Evolutionary conservation across 2,113 vertebrate genomes (phyloP), one percentile per base, ranked within the genome.

Genomic region (Dicaeum eximium): DNA sequence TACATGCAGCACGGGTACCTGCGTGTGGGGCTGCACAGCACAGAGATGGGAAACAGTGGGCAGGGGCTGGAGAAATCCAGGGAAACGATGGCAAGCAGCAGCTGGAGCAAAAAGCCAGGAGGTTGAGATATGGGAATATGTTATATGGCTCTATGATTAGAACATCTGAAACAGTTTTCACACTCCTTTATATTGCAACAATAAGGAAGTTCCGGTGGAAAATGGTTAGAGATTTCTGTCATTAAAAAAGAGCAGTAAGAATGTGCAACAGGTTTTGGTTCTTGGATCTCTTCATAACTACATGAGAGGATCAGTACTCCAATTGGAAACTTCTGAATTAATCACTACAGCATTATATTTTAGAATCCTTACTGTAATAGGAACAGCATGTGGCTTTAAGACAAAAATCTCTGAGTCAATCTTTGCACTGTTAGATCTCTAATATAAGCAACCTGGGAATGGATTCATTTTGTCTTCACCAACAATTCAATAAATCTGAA

Each of bases 1-100:
- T 42, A 12, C 0, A 1, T 14, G 6, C 27, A 17, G 27, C 33
- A 30, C 0, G 0, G 15, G 31, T 28, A 20, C 1, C 1, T 16
- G 15, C 2, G 0, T 37, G 4, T 48, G 70, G n/a, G 19, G 13
- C 5, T 51, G 54, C 72, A 17, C 42, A 30, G 62, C 62, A 45
- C 45, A 79, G 73, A 58, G 50, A 23, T 18, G 38, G 48, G 61
- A 38, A 74, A 40, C 47, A 35, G 35, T 2, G n/a, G 11, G 38
- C 16, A 86, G 75, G 48, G 60, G 10, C 57, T 48, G 73, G 10
- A 74, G 56, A 72, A 82, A 58, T 31, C 8, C 37, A 62, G 64
- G 58, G 62, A 33, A 91, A 45, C 27, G 35, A 56, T 9, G 61
- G 45, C 53, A 93, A 65, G 38, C 23, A 70, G 50, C 50, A 57